Evolutionary conservation across 2,113 vertebrate species (phyloP), one percentile per base, ranked within the genome.

Genomic region (Orthonyx spaldingii): DNA sequence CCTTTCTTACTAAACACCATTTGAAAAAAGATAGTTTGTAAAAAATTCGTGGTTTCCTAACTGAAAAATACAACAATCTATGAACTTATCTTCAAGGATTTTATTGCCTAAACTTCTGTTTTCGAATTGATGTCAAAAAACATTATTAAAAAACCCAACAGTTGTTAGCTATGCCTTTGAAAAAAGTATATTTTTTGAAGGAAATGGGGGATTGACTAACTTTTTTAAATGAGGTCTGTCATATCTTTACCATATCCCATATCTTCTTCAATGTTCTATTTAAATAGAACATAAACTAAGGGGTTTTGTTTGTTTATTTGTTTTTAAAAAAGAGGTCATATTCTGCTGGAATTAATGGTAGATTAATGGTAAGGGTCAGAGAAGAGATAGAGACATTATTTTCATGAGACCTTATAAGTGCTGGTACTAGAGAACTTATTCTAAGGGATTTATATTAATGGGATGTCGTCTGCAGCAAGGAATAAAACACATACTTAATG

Each of bases 401-500:
- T 86, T 81, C 42, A 37, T 28, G 44, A 75, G 47, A 63, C 16
- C 9, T 87, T 46, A 12, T 59, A 84, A 59, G 16, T 70, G 68
- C 47, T 93, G 47, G 13, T 81, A 24, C 35, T 47, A 78, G 35
- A 81, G 42, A 87, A 32, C 33, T 88, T 94, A 71, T 59, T 77
- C 37, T 74, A 81, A 64, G 24, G 21, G 49, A 56, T 90, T 93
- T 84, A 26, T 84, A 55, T 84, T 64, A 89, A 57, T 87, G 60
- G 69, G 22, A 68, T 64, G 42, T 84, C 41, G n/a, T 59, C 42
- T 47, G 14, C 56, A 56, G 30, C 66, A 65, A 76, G 59, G 70
- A 94, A 88, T 78, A 90, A 93, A 86, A 28, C 53, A 80, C 30
- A 59, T 55, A 42, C 39, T 84, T 87, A 63, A 66, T 86, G 68